Evolutionary conservation across 2,113 vertebrate genomes (phyloP), one percentile per base, ranked within the genome.

Genomic region (Phylloscopus trochilus): DNA sequence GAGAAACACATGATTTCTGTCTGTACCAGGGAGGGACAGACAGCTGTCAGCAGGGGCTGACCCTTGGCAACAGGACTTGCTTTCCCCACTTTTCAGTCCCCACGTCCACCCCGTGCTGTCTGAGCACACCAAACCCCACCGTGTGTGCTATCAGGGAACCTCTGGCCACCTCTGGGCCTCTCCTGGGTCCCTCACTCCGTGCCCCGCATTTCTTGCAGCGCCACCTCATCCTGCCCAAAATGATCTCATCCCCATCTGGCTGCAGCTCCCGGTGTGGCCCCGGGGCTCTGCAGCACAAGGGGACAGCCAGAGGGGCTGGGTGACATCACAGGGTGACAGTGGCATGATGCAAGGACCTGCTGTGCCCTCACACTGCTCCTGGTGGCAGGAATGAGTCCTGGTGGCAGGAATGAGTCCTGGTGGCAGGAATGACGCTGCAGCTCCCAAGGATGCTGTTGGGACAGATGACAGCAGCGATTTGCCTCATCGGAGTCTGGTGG

Each of bases 391-490:
- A 3, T 1, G 72, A 11, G 41, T 41, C 41, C 41, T 41, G 41
- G 41, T 41, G 41, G 41, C 41, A 41, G 41, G 41, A 14, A 41
- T 41, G 41, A 41, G 41, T 11, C 39, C 74, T 5, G 41, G 2
- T 16, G 11, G 23, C 73, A 41, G 47, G 9, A 44, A 3, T 1
- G 72, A 13, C 12, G 2, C 75, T 59, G 86, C 89, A 55, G 79
- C 49, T 39, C 46, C 46, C 5, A 5, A 7, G 51, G 2, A 11
- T 0, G 1, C 24, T 15, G 13, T 4, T 3, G 3, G 24, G 21
- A 27, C 17, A 0, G 8, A 1, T 18, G 49, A 12, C 28, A n/a
- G 0, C 8, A 4, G 20, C 1, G 0, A 0, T 62, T 60, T 55
- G 46, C 46, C 43, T 64, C 6, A 0, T 8, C 21, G 4, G 26